phyloP scores from a whole-genome alignment of 2,113 vertebrate genomes.

The Eublepharis macularius region DNA sequence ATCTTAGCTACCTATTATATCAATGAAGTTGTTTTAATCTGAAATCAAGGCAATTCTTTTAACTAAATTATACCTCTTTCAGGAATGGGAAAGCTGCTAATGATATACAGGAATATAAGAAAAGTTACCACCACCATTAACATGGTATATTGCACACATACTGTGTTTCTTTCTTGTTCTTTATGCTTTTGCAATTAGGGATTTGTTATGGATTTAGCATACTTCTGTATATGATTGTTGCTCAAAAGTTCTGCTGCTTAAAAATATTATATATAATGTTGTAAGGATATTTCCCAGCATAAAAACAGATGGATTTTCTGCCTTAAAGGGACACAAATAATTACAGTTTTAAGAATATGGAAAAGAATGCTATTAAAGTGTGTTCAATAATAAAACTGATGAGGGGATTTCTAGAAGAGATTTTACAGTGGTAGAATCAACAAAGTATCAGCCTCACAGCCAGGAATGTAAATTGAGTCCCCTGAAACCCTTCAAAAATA shows the following conservation, averaged over 20 bases:
- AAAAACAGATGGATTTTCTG: constrained; percentile 6
- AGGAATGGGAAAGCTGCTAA: background rate
- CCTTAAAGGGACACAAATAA: background rate
- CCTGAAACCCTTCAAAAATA: too few species aligned
- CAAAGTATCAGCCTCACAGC: constrained; percentile 20
- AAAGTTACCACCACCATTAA: background rate
- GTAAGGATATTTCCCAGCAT: rapidly evolving
- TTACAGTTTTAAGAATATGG: constrained; percentile 6
- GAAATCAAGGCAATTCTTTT: background rate
- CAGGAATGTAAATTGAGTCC: constrained; percentile 34
- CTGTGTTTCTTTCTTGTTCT: background rate
- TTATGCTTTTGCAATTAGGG: background rate
- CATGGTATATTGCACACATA: background rate
- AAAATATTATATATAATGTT: background rate
- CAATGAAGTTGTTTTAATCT: background rate
- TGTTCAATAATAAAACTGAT: constrained; percentile 46
- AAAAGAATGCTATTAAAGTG: background rate
- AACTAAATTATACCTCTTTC: background rate
- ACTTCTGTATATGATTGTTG: constrained; percentile 18
- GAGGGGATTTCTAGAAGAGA: constrained; percentile 22
- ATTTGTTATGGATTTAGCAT: background rate
- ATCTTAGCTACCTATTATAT: too few species aligned
- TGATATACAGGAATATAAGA: background rate
- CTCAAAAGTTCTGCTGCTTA: background rate
- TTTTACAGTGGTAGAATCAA: background rate